These are phyloP conservation scores for Antheraea yamamai DNA, from an alignment of 2,888 invertebrate genomes.

Conservation along the genomic window DNA sequence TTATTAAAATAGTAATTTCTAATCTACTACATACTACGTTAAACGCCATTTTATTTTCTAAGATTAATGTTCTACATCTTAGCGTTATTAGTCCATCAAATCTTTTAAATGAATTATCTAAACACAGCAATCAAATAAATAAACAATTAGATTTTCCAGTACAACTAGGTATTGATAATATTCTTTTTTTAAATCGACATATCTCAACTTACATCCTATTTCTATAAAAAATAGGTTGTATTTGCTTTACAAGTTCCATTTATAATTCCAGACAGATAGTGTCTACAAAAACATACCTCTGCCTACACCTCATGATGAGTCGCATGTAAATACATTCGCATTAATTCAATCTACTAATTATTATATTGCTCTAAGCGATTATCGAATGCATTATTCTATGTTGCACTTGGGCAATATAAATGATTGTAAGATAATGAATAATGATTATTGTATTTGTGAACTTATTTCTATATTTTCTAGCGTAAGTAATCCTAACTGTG, in stretches of 20 bases:
- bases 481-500: not conserved
- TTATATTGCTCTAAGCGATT: slow-evolving; percentile 3
- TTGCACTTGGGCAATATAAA: not conserved
- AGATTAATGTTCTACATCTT: not conserved
- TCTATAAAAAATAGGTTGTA: not conserved
- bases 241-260: slow-evolving; percentile 4
- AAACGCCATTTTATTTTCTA: slow-evolving; percentile 5
- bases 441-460: not conserved
- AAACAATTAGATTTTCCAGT: not conserved
- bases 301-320: slow-evolving; percentile 2
- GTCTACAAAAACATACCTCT: slow-evolving; percentile 7
- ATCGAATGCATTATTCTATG: not conserved
- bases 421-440: not conserved
- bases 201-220: not conserved
- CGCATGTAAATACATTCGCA: not conserved
- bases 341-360: not conserved
- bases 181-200: slow-evolving; percentile 1
- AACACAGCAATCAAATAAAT: not conserved
- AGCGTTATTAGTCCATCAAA: not conserved
- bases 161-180: not conserved
- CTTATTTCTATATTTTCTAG: not conserved
- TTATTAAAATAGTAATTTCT: slow-evolving; percentile 27
- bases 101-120: not conserved
- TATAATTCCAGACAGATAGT: not conserved
- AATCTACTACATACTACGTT: slow-evolving; percentile 20